A percentile compares a stretch with the other conserved stretches of the same genome.
Evolutionary conservation across 2,113 vertebrate genomes (phyloP).

Genomic region (Leuciscus idus): DNA sequence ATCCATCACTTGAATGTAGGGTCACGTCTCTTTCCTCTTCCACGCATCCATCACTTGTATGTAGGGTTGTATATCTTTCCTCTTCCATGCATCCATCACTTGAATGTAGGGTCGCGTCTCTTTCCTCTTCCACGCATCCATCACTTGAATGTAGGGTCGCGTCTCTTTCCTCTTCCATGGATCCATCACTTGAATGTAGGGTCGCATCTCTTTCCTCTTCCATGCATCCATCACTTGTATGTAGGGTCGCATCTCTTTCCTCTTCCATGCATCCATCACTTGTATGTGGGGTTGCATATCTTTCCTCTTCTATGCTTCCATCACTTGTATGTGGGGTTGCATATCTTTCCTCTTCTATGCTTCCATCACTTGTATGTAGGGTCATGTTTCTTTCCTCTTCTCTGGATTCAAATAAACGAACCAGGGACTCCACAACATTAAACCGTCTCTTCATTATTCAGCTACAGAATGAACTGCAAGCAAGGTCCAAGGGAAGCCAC

Average conservation of each 20-base stretch:
- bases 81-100: not conserved
- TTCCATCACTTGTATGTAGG: not conserved
- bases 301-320: not conserved
- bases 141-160: not conserved
- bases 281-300: too few relatives aligned
- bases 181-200: too few relatives aligned
- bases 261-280: too few relatives aligned
- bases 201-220: too few relatives aligned
- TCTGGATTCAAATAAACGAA: not conserved
- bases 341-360: not conserved
- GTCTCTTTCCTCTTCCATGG: not conserved
- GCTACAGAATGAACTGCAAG: not conserved
- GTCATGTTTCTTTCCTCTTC: not conserved
- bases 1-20: not conserved
- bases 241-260: too few relatives aligned
- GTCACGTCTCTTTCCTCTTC: not conserved
- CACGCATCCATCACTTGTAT: not conserved
- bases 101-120: rapidly evolving
- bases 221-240: too few relatives aligned
- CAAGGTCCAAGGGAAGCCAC: not conserved
- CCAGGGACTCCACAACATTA: not conserved
- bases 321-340: not conserved
- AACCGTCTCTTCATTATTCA: not conserved
- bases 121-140: not conserved
- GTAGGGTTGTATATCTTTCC: not conserved